Evolutionary conservation across 2,888 invertebrate genomes (phyloP).

Genomic region (Xestia rhomboidea): DNA sequence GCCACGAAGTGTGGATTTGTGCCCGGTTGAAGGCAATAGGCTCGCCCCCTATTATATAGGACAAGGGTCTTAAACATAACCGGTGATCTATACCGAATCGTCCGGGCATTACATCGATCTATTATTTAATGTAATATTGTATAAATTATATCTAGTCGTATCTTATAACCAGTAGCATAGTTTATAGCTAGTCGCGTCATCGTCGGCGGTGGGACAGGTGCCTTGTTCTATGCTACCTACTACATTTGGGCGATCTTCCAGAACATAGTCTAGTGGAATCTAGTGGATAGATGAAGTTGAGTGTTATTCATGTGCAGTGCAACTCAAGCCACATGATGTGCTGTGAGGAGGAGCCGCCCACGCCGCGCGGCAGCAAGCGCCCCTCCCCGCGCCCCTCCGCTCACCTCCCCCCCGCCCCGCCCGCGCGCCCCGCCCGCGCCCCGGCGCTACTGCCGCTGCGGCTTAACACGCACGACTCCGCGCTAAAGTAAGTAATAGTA

Average conservation of each 20-base stretch:
- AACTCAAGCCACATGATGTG: conserved; percentile 75
- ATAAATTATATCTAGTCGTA: neutral
- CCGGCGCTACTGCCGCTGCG: neutral
- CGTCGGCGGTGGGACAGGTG: no score
- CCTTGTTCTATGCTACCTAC: neutral
- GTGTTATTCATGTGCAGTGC: conserved; percentile 60
- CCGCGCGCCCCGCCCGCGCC: no score
- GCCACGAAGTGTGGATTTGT: neutral
- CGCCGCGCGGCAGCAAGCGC: conserved; percentile 4
- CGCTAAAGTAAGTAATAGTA: neutral
- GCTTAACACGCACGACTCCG: neutral
- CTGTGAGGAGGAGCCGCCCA: conserved; percentile 66
- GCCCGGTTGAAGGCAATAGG: neutral
- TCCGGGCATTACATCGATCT: neutral
- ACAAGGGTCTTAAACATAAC: neutral
- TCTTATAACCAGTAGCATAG: neutral
- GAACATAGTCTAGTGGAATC: neutral
- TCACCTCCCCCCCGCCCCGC: neutral
- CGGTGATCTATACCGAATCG: no score
- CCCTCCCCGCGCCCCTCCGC: neutral
- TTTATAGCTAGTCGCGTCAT: neutral
- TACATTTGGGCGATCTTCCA: neutral
- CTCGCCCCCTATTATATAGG: neutral
- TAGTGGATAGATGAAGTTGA: neutral
- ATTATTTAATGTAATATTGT: neutral